These are phyloP conservation scores for Thecophora atra DNA, from an alignment of 2,888 invertebrate species.

Conservation along the genomic window DNA sequence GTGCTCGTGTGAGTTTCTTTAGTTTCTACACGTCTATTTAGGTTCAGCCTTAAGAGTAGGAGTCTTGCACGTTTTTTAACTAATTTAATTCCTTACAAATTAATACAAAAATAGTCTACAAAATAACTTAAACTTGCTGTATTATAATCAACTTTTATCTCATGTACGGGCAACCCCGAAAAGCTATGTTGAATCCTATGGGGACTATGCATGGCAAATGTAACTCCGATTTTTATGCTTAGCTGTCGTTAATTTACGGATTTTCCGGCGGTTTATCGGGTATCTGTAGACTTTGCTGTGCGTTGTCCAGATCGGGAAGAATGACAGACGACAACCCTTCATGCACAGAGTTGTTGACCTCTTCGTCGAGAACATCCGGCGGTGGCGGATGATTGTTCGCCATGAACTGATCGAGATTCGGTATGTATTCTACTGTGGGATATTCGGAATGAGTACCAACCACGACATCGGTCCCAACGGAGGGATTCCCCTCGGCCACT, in stretches of 20 bases:
- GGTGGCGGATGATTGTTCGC: conserved; percentile 38
- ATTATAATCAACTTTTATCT: conserved; percentile 23
- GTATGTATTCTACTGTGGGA: conserved; percentile 61
- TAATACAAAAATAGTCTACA: conserved; percentile 34
- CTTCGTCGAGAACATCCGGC: conserved; percentile 54
- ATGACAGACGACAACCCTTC: conserved; percentile 59
- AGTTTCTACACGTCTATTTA: no score
- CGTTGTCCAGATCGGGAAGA: conserved; percentile 53
- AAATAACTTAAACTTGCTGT: conserved; percentile 36
- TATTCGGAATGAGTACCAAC: conserved; percentile 57
- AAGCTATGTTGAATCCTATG: conserved; percentile 16
- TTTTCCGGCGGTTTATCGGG: conserved; percentile 66
- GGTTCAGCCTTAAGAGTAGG: neutral
- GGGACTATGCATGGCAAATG: neutral
- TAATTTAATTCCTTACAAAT: conserved; percentile 32
- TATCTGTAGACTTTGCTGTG: conserved; percentile 62
- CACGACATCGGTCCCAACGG: conserved; percentile 43
- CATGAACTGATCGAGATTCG: conserved; percentile 52
- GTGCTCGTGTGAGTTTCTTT: no score
- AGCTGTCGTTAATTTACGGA: conserved; percentile 50
- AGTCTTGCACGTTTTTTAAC: conserved; percentile 31
- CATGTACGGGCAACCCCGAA: conserved; percentile 36
- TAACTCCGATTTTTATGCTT: neutral
- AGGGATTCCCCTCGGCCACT: conserved; percentile 39
- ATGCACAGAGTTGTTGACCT: conserved; percentile 63